phyloP scores from a whole-genome alignment of 2,888 invertebrate species.

The Pteria penguin region DNA sequence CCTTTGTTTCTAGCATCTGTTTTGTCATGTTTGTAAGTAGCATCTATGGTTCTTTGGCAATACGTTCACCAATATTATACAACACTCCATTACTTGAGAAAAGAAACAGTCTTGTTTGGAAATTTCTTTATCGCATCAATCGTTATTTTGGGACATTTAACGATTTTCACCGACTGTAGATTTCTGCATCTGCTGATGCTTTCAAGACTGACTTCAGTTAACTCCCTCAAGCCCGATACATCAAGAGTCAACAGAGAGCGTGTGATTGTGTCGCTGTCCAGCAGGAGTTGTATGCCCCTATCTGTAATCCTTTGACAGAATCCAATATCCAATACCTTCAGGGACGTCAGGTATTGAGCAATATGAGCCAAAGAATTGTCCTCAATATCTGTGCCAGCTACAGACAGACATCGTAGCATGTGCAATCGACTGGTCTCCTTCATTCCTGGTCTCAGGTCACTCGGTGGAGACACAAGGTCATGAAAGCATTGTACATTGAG shows the following conservation, averaged over 20 bases:
- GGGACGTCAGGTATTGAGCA: constrained; percentile 75
- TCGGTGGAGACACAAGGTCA: constrained; percentile 92
- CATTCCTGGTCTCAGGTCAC: constrained; percentile 88
- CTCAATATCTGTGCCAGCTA: constrained; percentile 93
- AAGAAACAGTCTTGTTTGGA: constrained; percentile 19
- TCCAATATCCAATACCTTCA: constrained; percentile 89
- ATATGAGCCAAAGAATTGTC: constrained; percentile 87
- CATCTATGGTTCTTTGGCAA: no score
- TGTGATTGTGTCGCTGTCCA: constrained; percentile 39
- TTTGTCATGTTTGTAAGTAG: no score
- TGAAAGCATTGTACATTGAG: constrained; percentile 91
- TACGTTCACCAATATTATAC: background rate
- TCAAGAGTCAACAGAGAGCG: constrained; percentile 49
- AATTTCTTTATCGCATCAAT: constrained; percentile 22
- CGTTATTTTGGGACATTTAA: constrained; percentile 26
- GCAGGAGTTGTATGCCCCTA: constrained; percentile 86
- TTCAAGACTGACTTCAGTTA: constrained; percentile 54
- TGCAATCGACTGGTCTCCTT: constrained; percentile 89
- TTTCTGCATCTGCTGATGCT: constrained; percentile 20
- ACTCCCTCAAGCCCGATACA: constrained; percentile 58
- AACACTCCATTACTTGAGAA: constrained; percentile 1
- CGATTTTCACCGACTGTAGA: constrained; percentile 28
- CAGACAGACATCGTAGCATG: constrained; percentile 87
- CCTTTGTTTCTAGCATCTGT: no score
- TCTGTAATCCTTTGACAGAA: constrained; percentile 94